Percentiles rank a stretch among this genome's conserved stretches.
Conservation (phyloP, 1,140 invertebrate genomes). For the Drosophila ohnishii region DNA sequence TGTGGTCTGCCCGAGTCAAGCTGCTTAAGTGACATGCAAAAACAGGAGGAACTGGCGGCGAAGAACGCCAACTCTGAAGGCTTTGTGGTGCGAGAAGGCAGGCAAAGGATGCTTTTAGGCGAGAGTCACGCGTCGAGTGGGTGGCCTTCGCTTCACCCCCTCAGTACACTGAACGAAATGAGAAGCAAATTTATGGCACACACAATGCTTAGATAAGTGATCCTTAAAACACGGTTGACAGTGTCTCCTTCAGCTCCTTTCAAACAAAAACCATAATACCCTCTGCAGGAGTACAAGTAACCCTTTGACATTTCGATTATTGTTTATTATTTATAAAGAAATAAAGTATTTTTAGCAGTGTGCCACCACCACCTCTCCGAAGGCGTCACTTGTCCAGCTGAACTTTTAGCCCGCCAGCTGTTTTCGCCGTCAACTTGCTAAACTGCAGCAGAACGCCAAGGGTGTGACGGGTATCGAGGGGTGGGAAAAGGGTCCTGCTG, state of each 20-base stretch:
- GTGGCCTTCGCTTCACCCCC: background rate
- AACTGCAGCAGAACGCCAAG: slow-evolving; percentile 1
- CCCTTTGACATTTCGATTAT: background rate
- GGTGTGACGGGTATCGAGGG: background rate
- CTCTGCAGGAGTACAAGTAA: background rate
- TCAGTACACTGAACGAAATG: background rate
- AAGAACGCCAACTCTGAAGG: background rate
- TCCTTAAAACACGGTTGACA: too few species aligned
- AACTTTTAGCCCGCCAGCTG: slow-evolving; percentile 57
- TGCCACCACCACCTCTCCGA: slow-evolving; percentile 18
- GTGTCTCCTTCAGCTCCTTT: background rate
- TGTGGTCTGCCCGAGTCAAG: slow-evolving; percentile 30
- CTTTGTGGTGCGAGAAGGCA: background rate
- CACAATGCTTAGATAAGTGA: too few species aligned
- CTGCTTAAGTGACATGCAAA: slow-evolving; percentile 39
- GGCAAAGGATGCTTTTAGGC: slow-evolving; percentile 25
- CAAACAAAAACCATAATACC: background rate
- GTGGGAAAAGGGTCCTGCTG: background rate
- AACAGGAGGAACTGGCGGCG: slow-evolving; percentile 7
- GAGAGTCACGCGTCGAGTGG: slow-evolving; percentile 22
- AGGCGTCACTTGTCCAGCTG: slow-evolving; percentile 45
- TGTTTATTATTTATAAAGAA: background rate
- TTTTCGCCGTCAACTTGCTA: slow-evolving; percentile 36
- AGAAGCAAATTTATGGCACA: too few species aligned
- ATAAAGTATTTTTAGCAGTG: background rate